Base-by-base conservation (phyloP, 2,113 vertebrate species). In the Lepisosteus oculatus region DNA sequence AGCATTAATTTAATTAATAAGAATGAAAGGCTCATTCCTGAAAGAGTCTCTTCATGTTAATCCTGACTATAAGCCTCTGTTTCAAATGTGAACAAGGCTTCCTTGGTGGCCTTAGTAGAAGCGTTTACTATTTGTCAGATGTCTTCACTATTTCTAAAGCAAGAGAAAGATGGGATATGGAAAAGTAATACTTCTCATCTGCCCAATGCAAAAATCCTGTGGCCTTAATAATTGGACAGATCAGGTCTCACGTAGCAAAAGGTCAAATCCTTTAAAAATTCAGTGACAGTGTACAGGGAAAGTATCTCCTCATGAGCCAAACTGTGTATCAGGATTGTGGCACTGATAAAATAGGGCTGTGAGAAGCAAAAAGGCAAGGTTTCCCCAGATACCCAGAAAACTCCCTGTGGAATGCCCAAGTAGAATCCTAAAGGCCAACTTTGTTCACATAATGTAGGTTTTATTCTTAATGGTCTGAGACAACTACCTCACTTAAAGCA, bases 331-430 rank as follows among this genome's bases (percentile, higher is more conserved):
- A 0, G 29, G 85, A 92, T 95, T 96, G 93, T 95, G 84, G 83
- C 80, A 80, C 84, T 82, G 83, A 91, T 92, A 92, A 93, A 93
- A 86, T 82, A 82, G 85, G 87, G 74, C 77, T 74, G 68, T 78
- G 76, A 56, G 80, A 81, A 80, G 88, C 88, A 81, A 90, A 80
- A 83, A 67, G 84, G 85, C 85, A 68, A 57, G 47, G 94, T 97
- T 90, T 92, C 95, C 87, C 74, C 85, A 87, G 95, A 88, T 83
- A 96, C 92, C 71, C 76, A 81, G 80, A 83, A 90, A 85, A 80
- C 88, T 79, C 76, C 81, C 17, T 77, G 80, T 89, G 92, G 94
- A 97, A 97, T 96, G 94, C 85, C 83, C 78, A 15, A 43, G 79
- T 82, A 83, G 77, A 73, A 70, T 74, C 80, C 79, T 75, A 51